These are phyloP conservation scores for Pollicipes pollicipes DNA, from an alignment of 1,140 invertebrate species.

Conservation along the genomic window DNA sequence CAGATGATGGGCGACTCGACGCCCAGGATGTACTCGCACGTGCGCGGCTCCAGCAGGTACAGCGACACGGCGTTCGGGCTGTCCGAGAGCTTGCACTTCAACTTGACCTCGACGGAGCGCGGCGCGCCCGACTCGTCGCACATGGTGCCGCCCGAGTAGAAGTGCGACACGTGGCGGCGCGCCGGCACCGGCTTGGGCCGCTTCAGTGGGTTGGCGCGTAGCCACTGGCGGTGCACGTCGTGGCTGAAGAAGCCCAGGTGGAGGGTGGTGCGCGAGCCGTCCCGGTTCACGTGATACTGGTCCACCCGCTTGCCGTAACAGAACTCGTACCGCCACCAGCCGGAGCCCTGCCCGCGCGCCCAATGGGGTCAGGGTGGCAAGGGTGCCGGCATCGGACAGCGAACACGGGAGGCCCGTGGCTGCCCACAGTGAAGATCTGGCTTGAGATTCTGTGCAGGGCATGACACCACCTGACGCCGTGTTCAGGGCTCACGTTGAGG, in stretches of 20 bases:
- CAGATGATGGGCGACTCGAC: slow-evolving; percentile 81
- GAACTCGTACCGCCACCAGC: slow-evolving; percentile 97
- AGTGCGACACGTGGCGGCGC: slow-evolving; percentile 51
- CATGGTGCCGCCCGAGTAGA: slow-evolving; percentile 58
- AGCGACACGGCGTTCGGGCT: slow-evolving; percentile 58
- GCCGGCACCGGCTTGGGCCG: slow-evolving; percentile 41
- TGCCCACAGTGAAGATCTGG: too few relatives aligned
- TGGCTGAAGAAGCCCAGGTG: slow-evolving; percentile 64
- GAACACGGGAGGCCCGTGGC: background rate
- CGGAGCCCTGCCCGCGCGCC: slow-evolving; percentile 52
- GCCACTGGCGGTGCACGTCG: slow-evolving; percentile 63
- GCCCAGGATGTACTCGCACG: slow-evolving; percentile 81
- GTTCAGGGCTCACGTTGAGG: too few relatives aligned
- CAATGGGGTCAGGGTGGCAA: background rate
- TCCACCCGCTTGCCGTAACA: slow-evolving; percentile 75
- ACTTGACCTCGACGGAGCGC: slow-evolving; percentile 63
- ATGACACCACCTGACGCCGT: too few relatives aligned
- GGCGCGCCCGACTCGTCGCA: slow-evolving; percentile 39
- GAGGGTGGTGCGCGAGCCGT: slow-evolving; percentile 46
- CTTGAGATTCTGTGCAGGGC: too few relatives aligned
- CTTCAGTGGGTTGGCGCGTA: slow-evolving; percentile 71
- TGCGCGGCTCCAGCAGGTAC: slow-evolving; percentile 71
- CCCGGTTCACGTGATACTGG: slow-evolving; percentile 71
- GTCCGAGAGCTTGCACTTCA: slow-evolving; percentile 43
- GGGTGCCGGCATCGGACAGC: background rate